Base-by-base conservation (phyloP, 2,113 vertebrate genomes). In the Macroglossus sobrinus region DNA sequence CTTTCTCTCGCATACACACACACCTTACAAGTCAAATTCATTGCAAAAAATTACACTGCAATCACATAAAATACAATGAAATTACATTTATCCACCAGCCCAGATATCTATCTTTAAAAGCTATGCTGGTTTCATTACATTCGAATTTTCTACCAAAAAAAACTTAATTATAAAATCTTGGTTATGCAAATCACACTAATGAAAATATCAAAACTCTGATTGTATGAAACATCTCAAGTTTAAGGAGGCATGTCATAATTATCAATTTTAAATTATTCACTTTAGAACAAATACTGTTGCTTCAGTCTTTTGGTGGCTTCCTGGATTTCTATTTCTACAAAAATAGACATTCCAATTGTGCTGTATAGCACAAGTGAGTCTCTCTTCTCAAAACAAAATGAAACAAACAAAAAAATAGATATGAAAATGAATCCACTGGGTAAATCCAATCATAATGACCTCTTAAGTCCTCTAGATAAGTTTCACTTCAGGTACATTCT, bases 251-350 rank as follows among this genome's bases (percentile, higher is more conserved):
- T 89, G 72, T 84, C 68, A 89, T 11, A 55, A 43, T 90, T 57
- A 81, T 95, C 50, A 84, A 90, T 66, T 96, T 93, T 95, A 94
- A 89, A 94, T 93, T 59, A 93, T 45, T 89, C 66, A 81, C 38
- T 93, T 84, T 35, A 89, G 71, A 94, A 95, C 15, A 72, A 75
- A 82, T 91, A 80, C 15, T 74, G 3, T 69, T 45, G 13, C 53
- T 92, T 90, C 26, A 38, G 14, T 93, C 64, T 96, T 47, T 24
- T 71, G 38, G 22, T 87, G 9, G 35, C 63, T 93, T 96, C 43
- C 47, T 59, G 28, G n/a, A 82, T 94, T 97, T 82, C 72, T 89
- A 47, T 55, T 95, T 94, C 30, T 89, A 2, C 7, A 68, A 85
- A 88, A 71, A 76, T 10, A 90, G 30, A 69, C 45, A 68, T 89